A percentile compares a stretch with the other conserved stretches of the same genome.
Conservation (phyloP, 2,888 invertebrate genomes). For the Acanthosepion esculentum region DNA sequence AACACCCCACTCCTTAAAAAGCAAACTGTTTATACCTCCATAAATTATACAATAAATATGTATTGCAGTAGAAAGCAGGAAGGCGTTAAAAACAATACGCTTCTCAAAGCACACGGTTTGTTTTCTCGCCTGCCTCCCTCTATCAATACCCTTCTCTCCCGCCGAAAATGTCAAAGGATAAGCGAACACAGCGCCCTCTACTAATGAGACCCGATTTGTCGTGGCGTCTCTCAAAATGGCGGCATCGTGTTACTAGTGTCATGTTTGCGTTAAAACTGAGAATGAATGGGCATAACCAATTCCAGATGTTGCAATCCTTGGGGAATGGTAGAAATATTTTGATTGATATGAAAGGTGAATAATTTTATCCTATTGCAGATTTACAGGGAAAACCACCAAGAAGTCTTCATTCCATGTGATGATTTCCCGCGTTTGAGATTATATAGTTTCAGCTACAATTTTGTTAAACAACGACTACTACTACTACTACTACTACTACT, state of each 20-base stretch:
- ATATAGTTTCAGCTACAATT: too few species aligned
- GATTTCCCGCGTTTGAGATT: background rate
- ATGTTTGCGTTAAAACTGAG: conserved; percentile 6
- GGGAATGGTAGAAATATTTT: background rate
- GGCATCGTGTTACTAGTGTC: conserved; percentile 33
- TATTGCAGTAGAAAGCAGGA: background rate
- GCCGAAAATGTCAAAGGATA: conserved; percentile 24
- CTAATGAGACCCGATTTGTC: background rate
- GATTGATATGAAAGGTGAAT: background rate
- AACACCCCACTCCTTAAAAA: background rate
- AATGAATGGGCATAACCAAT: conserved; percentile 18
- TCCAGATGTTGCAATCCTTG: background rate
- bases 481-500: too few species aligned
- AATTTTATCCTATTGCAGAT: background rate
- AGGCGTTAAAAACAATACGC: conserved; percentile 17
- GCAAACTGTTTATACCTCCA: background rate
- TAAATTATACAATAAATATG: conserved; percentile 1
- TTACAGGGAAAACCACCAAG: background rate
- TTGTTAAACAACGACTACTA: too few species aligned
- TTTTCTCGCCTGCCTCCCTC: background rate
- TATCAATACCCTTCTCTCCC: background rate
- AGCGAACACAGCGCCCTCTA: conserved; percentile 2
- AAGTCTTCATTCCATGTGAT: background rate
- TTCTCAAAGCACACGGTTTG: background rate
- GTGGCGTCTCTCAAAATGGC: background rate